These are phyloP conservation scores for Rynchops niger DNA, from an alignment of 2,113 vertebrate genomes.

Conservation along the genomic window DNA sequence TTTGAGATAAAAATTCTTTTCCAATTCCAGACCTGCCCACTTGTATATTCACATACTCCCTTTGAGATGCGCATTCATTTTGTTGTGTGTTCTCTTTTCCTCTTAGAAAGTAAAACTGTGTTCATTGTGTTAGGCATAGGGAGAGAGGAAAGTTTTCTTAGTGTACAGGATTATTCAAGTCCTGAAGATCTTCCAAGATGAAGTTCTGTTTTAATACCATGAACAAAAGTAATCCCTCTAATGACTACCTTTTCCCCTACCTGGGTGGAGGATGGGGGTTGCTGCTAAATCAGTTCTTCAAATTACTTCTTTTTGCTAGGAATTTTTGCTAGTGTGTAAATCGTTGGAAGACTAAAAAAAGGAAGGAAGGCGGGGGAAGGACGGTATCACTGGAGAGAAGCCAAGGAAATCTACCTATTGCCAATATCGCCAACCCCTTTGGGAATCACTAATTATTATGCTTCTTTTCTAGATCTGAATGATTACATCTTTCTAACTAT, in stretches of 20 bases:
- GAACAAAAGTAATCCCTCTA: background rate
- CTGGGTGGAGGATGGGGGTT: background rate
- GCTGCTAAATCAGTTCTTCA: background rate
- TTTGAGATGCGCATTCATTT: background rate
- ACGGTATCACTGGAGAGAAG: background rate
- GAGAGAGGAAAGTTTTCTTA: background rate
- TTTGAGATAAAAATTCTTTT: background rate
- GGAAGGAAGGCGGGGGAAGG: background rate
- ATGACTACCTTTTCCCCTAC: background rate
- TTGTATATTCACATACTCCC: background rate
- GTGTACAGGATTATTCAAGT: background rate
- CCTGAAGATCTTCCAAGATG: background rate
- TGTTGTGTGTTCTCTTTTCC: background rate
- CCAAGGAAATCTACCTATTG: background rate
- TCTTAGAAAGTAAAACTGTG: background rate
- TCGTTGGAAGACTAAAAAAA: background rate
- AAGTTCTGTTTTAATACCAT: background rate
- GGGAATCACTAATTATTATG: background rate
- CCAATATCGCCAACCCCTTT: background rate
- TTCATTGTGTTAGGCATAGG: background rate
- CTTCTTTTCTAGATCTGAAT: background rate
- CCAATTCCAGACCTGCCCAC: background rate
- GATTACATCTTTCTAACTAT: background rate
- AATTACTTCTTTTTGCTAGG: background rate
- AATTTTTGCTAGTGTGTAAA: background rate